Evolutionary conservation across 2,113 vertebrate genomes (phyloP).

Genomic region (Tragulus kanchil): DNA sequence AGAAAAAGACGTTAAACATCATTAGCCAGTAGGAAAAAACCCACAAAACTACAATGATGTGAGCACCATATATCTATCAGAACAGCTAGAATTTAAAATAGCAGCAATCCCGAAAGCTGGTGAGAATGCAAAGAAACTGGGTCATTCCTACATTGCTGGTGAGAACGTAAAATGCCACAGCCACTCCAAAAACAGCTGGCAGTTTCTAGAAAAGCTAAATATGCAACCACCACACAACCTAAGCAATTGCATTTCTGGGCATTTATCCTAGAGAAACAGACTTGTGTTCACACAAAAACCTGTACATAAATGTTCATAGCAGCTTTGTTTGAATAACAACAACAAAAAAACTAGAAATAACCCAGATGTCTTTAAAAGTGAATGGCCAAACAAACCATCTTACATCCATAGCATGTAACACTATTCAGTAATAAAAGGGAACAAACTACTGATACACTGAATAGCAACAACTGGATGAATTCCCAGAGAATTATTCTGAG

Average conservation of each 20-base stretch:
- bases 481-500: neutral
- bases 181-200: neutral
- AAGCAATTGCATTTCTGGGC: neutral
- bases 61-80: neutral
- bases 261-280: neutral
- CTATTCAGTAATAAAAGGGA: neutral
- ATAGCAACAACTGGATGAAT: neutral
- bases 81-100: neutral
- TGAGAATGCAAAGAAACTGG: neutral
- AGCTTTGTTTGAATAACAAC: neutral
- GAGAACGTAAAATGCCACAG: neutral
- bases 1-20: neutral
- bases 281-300: neutral
- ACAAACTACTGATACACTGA: neutral
- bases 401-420: neutral
- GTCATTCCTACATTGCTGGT: no score
- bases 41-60: neutral
- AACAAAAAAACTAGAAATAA: neutral
- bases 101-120: neutral
- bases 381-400: neutral
- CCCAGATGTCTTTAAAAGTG: neutral
- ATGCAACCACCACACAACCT: neutral
- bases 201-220: conserved; percentile 48
- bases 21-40: neutral
- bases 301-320: neutral